Evolutionary conservation across 2,113 vertebrate genomes (phyloP).

Genomic region (Falcunculus frontatus): DNA sequence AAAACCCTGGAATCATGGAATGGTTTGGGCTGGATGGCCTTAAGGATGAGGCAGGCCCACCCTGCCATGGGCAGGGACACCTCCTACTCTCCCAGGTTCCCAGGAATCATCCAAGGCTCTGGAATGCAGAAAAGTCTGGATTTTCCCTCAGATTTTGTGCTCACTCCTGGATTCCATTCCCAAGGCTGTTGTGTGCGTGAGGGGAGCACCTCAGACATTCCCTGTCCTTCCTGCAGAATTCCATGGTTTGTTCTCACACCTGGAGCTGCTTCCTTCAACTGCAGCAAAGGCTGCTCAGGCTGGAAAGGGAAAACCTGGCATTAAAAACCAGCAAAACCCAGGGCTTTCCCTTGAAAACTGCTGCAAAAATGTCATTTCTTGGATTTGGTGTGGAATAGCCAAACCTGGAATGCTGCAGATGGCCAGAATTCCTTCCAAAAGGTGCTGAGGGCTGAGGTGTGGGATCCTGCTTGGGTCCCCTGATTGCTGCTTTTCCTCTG

Average conservation of each 20-base stretch:
- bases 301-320: neutral
- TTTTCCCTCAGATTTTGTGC: neutral
- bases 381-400: neutral
- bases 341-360: neutral
- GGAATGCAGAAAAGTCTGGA: neutral
- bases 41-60: neutral
- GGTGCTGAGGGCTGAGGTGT: neutral
- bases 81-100: neutral
- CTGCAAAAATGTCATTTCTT: neutral
- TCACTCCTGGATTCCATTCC: neutral
- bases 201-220: neutral
- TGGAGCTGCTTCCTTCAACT: neutral
- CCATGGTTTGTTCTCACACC: neutral
- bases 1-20: neutral
- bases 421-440: neutral
- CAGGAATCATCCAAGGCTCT: neutral
- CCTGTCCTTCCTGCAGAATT: neutral
- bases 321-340: neutral
- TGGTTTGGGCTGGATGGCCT: neutral
- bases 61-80: neutral
- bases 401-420: neutral
- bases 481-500: accelerated
- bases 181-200: neutral
- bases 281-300: neutral
- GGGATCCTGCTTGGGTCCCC: neutral